Conservation (phyloP, 2,113 vertebrate species). For the Alexandromys fortis region DNA sequence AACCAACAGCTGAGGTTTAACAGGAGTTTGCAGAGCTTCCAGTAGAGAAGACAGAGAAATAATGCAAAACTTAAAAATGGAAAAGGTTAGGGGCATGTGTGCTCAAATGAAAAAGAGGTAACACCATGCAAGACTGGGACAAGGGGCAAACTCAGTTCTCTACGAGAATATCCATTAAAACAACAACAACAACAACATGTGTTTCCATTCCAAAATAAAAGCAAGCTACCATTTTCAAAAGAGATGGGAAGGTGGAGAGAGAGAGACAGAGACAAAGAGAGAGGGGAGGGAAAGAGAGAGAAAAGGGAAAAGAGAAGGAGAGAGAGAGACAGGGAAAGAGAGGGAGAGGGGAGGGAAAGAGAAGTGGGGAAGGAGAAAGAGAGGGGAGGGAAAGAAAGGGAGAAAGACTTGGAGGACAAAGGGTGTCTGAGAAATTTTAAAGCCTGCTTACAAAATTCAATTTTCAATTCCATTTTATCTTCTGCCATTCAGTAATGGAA, state of each 20-base stretch:
- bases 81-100: neutral
- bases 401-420: neutral
- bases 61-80: neutral
- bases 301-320: neutral
- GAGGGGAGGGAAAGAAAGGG: neutral
- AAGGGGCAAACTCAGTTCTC: neutral
- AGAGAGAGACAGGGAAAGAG: neutral
- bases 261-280: neutral
- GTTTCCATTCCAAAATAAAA: neutral
- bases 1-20: neutral
- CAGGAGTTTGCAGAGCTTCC: neutral
- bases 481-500: neutral
- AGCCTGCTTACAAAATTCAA: neutral
- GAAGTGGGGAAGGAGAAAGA: neutral
- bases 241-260: neutral
- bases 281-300: neutral
- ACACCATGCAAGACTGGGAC: neutral
- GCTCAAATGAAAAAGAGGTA: neutral
- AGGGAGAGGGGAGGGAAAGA: neutral
- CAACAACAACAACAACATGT: neutral
- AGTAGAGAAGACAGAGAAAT: neutral
- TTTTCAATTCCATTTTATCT: neutral
- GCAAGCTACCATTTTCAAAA: neutral
- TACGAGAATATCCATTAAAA: neutral
- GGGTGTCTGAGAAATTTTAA: conserved; percentile 32